Evolutionary conservation across 1,140 invertebrate genomes (phyloP).

Genomic region (Druon quercuslanigerum): DNA sequence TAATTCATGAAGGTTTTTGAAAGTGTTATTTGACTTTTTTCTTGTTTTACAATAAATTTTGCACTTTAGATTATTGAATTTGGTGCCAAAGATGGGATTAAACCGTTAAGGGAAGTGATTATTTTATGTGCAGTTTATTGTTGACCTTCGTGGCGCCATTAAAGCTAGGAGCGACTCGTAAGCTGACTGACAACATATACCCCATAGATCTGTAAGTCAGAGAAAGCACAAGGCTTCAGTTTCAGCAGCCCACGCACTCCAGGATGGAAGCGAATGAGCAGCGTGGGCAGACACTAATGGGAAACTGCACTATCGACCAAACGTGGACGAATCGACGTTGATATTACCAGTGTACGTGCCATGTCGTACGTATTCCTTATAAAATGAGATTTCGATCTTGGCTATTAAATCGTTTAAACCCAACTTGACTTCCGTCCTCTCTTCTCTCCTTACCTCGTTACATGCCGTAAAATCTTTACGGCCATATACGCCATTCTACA

Average conservation of each 20-base stretch:
- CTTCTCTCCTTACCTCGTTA: conserved; percentile 11
- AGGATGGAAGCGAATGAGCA: conserved; percentile 7
- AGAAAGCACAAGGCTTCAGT: conserved; percentile 19
- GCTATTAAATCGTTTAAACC: conserved; percentile 30
- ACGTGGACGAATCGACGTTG: conserved; percentile 27
- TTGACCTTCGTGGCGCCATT: conserved; percentile 19
- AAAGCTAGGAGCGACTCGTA: conserved; percentile 4
- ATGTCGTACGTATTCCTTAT: conserved; percentile 27
- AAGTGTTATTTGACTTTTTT: not conserved
- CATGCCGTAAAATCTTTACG: conserved; percentile 15
- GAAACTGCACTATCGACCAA: conserved; percentile 27
- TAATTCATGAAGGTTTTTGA: not conserved
- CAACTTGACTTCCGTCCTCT: conserved; percentile 24
- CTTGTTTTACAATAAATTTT: not conserved
- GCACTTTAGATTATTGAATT: not conserved
- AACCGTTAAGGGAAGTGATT: not conserved
- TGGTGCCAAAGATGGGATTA: not conserved
- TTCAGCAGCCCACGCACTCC: not conserved
- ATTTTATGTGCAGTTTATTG: conserved; percentile 9
- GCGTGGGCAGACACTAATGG: conserved; percentile 25
- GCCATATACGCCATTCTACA: not conserved
- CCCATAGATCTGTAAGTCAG: not conserved
- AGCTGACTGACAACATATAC: not conserved
- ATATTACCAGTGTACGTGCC: conserved; percentile 19
- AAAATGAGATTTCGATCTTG: conserved; percentile 26